These are phyloP conservation scores for Drosophila kanekoi DNA, from an alignment of 2,888 invertebrate genomes.

Conservation along the genomic window DNA sequence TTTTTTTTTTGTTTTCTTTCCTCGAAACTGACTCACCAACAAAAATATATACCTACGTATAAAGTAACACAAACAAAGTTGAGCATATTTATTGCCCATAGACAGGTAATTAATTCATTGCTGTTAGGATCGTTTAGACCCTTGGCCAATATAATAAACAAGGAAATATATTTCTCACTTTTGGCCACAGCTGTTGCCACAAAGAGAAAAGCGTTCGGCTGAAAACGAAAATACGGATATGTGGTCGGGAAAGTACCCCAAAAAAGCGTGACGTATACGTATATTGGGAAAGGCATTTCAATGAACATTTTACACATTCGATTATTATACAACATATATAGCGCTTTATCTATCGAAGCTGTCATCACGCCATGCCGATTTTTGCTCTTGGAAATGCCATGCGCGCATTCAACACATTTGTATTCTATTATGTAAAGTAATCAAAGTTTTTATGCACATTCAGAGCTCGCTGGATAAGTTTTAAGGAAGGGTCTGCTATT, in stretches of 20 bases:
- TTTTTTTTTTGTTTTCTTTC: conserved; percentile 13
- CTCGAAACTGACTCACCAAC: conserved; percentile 40
- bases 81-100: conserved; percentile 44
- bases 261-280: conserved; percentile 1
- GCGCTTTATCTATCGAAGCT: conserved; percentile 24
- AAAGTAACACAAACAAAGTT: conserved; percentile 28
- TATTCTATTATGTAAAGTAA: background rate
- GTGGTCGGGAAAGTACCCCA: background rate
- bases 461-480: too few relatives aligned
- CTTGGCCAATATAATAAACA: conserved; percentile 45
- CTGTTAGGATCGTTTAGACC: conserved; percentile 34
- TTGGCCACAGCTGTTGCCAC: conserved; percentile 31
- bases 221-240: conserved; percentile 4
- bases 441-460: too few relatives aligned
- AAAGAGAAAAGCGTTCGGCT: conserved; percentile 8
- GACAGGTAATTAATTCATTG: conserved; percentile 78
- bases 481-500: too few relatives aligned
- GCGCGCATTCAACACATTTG: conserved; percentile 15
- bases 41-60: conserved; percentile 15
- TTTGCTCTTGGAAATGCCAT: conserved; percentile 20
- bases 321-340: background rate
- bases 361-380: conserved; percentile 41
- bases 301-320: conserved; percentile 19
- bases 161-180: conserved; percentile 27
- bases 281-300: background rate